These are phyloP conservation scores for Phrynosoma platyrhinos DNA, from an alignment of 2,113 vertebrate genomes.

Conservation along the genomic window DNA sequence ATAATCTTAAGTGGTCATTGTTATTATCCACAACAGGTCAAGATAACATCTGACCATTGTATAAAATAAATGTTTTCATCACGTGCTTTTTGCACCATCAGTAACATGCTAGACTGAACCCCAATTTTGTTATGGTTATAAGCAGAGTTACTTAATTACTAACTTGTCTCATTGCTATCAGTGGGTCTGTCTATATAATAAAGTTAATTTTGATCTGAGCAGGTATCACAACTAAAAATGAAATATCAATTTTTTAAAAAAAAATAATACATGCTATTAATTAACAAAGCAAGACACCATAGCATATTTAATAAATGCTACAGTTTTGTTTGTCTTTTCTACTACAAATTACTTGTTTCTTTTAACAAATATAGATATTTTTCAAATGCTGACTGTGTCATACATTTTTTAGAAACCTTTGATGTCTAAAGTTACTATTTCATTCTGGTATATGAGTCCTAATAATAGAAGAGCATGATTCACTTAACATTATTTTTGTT, in stretches of 20 bases:
- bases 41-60: background rate
- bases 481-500: background rate
- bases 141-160: background rate
- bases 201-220: background rate
- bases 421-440: background rate
- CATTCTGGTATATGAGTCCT: background rate
- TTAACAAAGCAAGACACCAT: background rate
- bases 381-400: background rate
- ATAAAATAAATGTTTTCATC: background rate
- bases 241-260: background rate
- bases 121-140: background rate
- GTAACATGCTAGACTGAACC: background rate
- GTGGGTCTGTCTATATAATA: background rate
- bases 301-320: background rate
- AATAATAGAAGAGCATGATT: background rate
- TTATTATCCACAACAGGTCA: background rate
- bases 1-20: background rate
- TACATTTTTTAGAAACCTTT: background rate
- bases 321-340: background rate
- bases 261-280: background rate
- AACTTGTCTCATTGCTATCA: background rate
- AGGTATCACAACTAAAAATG: background rate
- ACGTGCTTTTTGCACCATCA: background rate
- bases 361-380: background rate
- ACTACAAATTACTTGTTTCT: background rate